These are phyloP conservation scores for Venusia cambrica DNA, from an alignment of 2,888 invertebrate species.

Conservation along the genomic window DNA sequence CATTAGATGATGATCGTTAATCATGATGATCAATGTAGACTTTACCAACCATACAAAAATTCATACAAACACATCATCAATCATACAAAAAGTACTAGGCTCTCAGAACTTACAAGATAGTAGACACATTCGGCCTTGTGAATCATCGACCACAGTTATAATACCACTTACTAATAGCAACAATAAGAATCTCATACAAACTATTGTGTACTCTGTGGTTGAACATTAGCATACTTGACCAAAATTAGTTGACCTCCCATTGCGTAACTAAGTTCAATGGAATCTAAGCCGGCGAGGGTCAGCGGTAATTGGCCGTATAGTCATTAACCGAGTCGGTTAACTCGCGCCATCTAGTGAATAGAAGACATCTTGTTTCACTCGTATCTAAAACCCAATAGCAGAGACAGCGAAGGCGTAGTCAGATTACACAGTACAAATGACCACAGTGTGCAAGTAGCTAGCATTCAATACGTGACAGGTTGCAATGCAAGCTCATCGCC, in stretches of 20 bases:
- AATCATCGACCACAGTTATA: slow-evolving; percentile 33
- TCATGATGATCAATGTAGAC: background rate
- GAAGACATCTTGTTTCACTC: no score
- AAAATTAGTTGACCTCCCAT: slow-evolving; percentile 26
- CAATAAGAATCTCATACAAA: slow-evolving; percentile 7
- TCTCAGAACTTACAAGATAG: slow-evolving; percentile 34
- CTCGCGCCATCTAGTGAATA: slow-evolving; percentile 26
- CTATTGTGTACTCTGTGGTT: slow-evolving; percentile 12
- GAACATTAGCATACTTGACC: slow-evolving; percentile 26
- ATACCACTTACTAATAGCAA: slow-evolving; percentile 12
- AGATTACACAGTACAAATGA: no score
- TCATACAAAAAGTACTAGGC: slow-evolving; percentile 45
- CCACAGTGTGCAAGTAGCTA: no score
- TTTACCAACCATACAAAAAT: slow-evolving; percentile 26
- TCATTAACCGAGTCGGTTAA: slow-evolving; percentile 10
- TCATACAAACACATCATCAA: slow-evolving; percentile 38
- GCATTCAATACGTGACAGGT: no score
- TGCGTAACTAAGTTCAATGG: background rate
- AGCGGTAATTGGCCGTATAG: slow-evolving; percentile 5
- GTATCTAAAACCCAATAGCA: no score
- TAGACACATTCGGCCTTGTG: slow-evolving; percentile 45
- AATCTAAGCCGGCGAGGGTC: slow-evolving; percentile 16
- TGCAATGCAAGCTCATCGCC: no score
- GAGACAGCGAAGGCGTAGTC: no score
- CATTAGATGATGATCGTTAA: background rate